Base-by-base conservation (phyloP, 1,140 invertebrate genomes). In the Drosophila watanabei region DNA sequence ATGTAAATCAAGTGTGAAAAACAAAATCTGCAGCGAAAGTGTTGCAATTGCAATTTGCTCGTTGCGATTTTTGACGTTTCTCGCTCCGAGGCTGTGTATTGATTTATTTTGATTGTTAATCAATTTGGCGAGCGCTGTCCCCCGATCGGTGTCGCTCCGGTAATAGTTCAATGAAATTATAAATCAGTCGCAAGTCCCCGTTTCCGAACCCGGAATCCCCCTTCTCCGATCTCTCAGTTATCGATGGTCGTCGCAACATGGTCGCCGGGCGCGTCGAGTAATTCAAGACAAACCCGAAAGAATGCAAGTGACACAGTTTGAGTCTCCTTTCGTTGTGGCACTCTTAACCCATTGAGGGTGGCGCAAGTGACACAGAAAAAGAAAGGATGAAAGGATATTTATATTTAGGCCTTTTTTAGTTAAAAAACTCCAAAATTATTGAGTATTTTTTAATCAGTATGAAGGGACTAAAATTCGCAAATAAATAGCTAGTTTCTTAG, bases 1-100 rank as follows among this genome's bases (percentile, higher is more conserved):
- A 89, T 89, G 86, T 89, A 90, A 90, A 89, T 89, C 86, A 89
- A 89, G 86, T 89, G 86, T 89, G 86, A 89, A 89, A 89, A 90
- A 75, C 77, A 80, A 80, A 77, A 78, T 83, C 66, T 90, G 86
- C 86, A 86, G 85, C 86, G 85, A 89, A 89, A 89, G 85, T 89
- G 81, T 89, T 89, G 86, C 85, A 89, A 89, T 89, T 85, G 85
- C 85, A 89, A 89, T 89, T 90, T 89, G 85, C 85, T 82, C 49
- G 86, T 88, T 88, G 85, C 85, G 73, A 89, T 78, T 85, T 89
- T 90, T 89, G 85, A 90, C 86, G 76, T 85, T 88, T 88, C 80
- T 84, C 49, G 81, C 85, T 88, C 65, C 73, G 85, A 77, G 85
- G 85, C 81, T 79, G 73, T 79, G 78, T 82, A 88, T 88, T 88